Evolutionary conservation across 2,113 vertebrate species (phyloP).

Genomic region (Cephalopterus ornatus): DNA sequence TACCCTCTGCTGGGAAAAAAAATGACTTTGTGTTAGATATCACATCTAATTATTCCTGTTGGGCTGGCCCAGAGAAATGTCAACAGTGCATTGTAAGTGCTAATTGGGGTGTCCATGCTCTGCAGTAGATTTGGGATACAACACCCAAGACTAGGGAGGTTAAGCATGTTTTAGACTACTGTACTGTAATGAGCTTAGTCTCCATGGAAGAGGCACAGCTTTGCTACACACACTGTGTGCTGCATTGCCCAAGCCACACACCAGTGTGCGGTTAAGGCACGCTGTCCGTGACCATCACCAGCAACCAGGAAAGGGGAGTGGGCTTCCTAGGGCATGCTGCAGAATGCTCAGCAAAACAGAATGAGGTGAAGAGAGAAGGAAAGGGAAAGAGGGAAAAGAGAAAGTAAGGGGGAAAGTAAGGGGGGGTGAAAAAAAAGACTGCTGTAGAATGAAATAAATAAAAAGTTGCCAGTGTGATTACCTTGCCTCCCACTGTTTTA

Average conservation of each 20-base stretch:
- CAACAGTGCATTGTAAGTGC: constrained; percentile 69
- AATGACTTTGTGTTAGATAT: constrained; percentile 58
- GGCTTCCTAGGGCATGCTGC: neutral
- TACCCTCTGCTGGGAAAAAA: constrained; percentile 60
- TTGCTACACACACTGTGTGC: neutral
- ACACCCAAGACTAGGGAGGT: constrained; percentile 60
- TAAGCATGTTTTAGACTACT: constrained; percentile 65
- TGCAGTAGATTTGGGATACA: constrained; percentile 62
- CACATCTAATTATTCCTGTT: constrained; percentile 69
- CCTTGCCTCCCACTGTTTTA: neutral
- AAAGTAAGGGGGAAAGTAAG: neutral
- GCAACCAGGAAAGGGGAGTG: neutral
- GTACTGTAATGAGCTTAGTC: constrained; percentile 66
- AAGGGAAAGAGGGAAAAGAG: neutral
- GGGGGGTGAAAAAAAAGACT: fast-evolving
- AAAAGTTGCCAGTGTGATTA: neutral
- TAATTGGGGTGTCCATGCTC: constrained; percentile 71
- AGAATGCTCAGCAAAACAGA: neutral
- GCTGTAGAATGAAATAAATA: neutral
- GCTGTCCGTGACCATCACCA: neutral
- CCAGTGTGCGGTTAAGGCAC: neutral
- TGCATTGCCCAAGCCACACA: neutral
- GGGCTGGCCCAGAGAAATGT: constrained; percentile 68
- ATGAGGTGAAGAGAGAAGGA: neutral
- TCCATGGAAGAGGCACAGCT: constrained; percentile 63